Base-by-base conservation (phyloP, 2,888 invertebrate species). In the Caenorhabditis imperialis region DNA sequence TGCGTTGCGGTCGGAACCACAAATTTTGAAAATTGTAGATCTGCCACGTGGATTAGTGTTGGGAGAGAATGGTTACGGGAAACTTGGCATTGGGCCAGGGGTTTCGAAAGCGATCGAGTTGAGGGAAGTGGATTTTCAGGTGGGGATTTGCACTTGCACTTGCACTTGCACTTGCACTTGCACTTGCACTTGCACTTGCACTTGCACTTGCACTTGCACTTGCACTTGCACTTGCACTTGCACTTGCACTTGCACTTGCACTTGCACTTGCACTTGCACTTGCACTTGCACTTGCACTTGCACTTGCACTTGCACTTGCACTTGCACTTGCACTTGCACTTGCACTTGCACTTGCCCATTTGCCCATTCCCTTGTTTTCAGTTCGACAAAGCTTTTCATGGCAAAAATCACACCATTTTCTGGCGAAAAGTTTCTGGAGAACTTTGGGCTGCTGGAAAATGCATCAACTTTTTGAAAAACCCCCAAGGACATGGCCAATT, bases 391-490 rank as follows among this genome's bases (percentile, higher is more conserved):
- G 50, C 35, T 1, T 50, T 35, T 14, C 35, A 33, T 7, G 20
- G 35, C 50, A 8, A 35, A 1, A 50, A 35, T 22, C 50, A 50
- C 35, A 33, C 50, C 8, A 50, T 50, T 14, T 50, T 35, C 35
- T 50, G 50, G 50, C 33, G 33, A 3, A 3, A n/a, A 7, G 20
- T 35, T 2, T 22, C 33, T 22, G 50, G 50, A 50, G 50, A 50
- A 50, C 20, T 50, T 16, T 50, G 50, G 50, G 50, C 50, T 33
- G 33, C 20, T 18, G 54, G 54, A 4, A 61, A 25, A 14, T n/a
- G 10, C 3, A 33, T 33, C 12, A 42, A 42, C 23, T 50, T 40
- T 42, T 7, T 51, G 12, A 44, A 30, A 22, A 12, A 51, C 1
- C 23, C 30, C 5, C n/a, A 6, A 12, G 33, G 12, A 18, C 7